Base-by-base conservation (phyloP, 2,888 invertebrate species). In the Nymphalis c-album region DNA sequence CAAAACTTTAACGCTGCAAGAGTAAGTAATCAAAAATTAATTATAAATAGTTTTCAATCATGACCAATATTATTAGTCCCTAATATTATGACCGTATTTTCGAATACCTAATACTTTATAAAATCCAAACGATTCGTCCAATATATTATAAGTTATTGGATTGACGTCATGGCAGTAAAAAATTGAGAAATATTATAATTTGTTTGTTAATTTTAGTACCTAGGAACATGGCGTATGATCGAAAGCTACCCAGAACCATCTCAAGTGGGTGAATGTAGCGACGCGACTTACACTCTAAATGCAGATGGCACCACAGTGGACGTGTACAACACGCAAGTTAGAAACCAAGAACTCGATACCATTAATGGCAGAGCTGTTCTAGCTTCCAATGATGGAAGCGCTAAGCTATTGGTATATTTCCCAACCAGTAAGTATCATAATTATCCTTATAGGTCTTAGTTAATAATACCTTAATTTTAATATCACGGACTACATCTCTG, bases 221-320 rank as follows among this genome's bases (percentile, higher is more conserved):
- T 72, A 17, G 85, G 84, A 10, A 80, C 76, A 16, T 95, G 95
- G 95, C 94, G 93, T 76, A 93, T 95, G 75, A 93, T 93, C 16
- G 93, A 94, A 74, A 91, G 93, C 73, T 95, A 95, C 76, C 93
- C 94, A 62, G 89, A 94, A 2, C 77, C 93, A 20, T 93, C 93
- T 74, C 93, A 95, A 85, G 87, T 82, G 0, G 94, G 94, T 0
- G 91, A 93, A 74, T 95, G 95, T 77, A 93, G 94, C 45, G 93
- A 93, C 16, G 94, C 94, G 0, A 90, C 87, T 16, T 95, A 94
- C 80, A 81, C 82, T 1, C 72, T 83, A 0, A 83, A 80, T 53
- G 80, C 79, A 0, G 85, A 73, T 58, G 77, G 74, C 1, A 70
- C 35, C 65, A 63, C 71, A 10, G 74, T 87, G 0, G 57, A 70